These are phyloP conservation scores for Tuberolachnus salignus DNA, from an alignment of 2,888 invertebrate species.

Conservation along the genomic window DNA sequence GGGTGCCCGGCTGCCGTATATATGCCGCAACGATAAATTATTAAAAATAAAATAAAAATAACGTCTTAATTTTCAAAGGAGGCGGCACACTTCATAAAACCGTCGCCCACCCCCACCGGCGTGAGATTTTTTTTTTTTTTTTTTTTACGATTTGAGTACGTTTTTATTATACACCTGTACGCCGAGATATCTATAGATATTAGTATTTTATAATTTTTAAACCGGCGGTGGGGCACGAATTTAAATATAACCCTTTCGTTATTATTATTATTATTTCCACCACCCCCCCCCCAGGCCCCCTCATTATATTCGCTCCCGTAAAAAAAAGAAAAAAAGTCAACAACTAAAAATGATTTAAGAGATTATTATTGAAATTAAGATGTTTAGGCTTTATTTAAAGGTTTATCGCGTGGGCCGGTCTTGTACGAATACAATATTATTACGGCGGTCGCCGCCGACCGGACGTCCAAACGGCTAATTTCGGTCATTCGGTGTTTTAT, in stretches of 20 bases:
- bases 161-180: constrained; percentile 27
- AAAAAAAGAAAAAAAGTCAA: no score
- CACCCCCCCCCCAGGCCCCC: no score
- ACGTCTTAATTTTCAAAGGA: constrained; percentile 46
- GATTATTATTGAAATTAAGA: constrained; percentile 56
- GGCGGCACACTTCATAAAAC: constrained; percentile 30
- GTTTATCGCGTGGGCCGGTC: constrained; percentile 1
- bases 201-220: constrained; percentile 28
- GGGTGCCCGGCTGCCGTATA: no score
- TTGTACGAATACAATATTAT: neutral
- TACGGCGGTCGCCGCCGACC: constrained; percentile 39
- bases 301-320: neutral
- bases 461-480: constrained; percentile 46
- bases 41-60: constrained; percentile 38
- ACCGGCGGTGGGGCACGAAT: neutral
- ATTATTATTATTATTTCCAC: no score
- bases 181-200: no score
- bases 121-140: no score
- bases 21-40: constrained; percentile 42
- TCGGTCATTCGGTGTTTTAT: constrained; percentile 16
- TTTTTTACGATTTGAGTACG: constrained; percentile 38
- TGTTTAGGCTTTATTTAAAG: neutral
- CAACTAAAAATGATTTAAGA: constrained; percentile 24
- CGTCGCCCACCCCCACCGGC: constrained; percentile 16
- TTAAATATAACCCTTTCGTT: neutral